A percentile compares a stretch with the other conserved stretches of the same genome.
phyloP scores from a whole-genome alignment of 2,113 vertebrate species.

The Silurus glanis region DNA sequence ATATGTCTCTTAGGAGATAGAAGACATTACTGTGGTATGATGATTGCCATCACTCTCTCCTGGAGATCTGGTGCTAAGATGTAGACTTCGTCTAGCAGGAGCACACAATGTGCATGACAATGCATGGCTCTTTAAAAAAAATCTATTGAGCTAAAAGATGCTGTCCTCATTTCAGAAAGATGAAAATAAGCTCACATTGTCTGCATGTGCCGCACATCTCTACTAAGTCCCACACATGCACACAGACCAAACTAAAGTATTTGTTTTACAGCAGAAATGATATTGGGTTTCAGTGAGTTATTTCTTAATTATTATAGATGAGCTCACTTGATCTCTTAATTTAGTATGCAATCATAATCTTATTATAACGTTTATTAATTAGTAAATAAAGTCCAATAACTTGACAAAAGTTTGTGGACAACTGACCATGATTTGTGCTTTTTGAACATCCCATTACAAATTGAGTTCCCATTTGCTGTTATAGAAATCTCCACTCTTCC shows the following conservation, averaged over 20 bases:
- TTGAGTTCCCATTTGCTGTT: background rate
- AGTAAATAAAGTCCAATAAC: background rate
- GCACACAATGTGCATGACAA: background rate
- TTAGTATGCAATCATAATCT: background rate
- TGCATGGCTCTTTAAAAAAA: slow-evolving; percentile 1
- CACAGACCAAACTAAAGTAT: background rate
- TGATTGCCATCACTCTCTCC: slow-evolving; percentile 39
- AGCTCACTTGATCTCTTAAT: background rate
- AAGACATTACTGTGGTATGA: slow-evolving; percentile 32
- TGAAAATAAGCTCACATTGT: slow-evolving; percentile 16
- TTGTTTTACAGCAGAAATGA: background rate
- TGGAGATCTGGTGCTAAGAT: slow-evolving; percentile 5
- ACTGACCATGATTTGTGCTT: no score
- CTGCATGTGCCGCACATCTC: background rate
- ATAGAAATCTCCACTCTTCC: background rate
- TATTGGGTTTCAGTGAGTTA: background rate
- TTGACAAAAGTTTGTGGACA: no score
- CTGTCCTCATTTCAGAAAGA: slow-evolving; percentile 37
- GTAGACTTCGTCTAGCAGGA: background rate
- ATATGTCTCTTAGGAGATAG: slow-evolving; percentile 36
- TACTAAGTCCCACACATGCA: background rate
- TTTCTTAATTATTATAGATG: background rate
- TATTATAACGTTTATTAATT: background rate
- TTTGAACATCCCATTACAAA: no score
- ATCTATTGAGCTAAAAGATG: slow-evolving; percentile 1